A percentile compares a stretch with the other conserved stretches of the same genome.
Conservation (phyloP, 1,140 invertebrate genomes). For the Druon quercuslanigerum region DNA sequence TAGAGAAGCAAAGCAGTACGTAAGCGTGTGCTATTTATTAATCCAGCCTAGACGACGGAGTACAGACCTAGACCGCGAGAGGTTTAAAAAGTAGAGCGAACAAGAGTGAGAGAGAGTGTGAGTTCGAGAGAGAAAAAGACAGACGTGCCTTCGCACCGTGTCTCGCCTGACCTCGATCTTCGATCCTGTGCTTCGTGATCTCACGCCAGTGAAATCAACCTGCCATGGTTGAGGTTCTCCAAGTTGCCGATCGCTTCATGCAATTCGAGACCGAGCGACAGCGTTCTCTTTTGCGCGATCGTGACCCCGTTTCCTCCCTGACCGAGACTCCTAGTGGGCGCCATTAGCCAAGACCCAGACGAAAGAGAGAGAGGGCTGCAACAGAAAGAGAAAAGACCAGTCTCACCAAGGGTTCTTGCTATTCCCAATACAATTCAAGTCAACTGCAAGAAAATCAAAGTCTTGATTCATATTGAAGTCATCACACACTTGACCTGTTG, state of each 20-base stretch:
- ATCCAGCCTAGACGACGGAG: background rate
- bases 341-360: conserved; percentile 54
- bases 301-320: conserved; percentile 71
- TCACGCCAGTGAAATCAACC: conserved; percentile 53
- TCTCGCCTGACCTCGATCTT: conserved; percentile 53
- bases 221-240: conserved; percentile 47
- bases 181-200: conserved; percentile 40
- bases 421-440: background rate
- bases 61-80: conserved; percentile 46
- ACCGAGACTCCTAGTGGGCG: conserved; percentile 66
- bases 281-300: conserved; percentile 72
- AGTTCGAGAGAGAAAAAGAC: background rate
- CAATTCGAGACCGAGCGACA: conserved; percentile 45
- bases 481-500: no score
- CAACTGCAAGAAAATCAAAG: no score
- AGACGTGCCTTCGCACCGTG: background rate
- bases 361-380: conserved; percentile 8
- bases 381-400: conserved; percentile 35
- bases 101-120: conserved; percentile 12
- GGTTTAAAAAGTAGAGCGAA: conserved; percentile 46
- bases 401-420: conserved; percentile 23
- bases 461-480: no score
- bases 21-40: background rate
- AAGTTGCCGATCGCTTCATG: conserved; percentile 41
- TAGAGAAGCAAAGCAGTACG: no score